Evolutionary conservation across 2,113 vertebrate genomes (phyloP), one percentile per base, ranked within the genome.

Genomic region (Suncus etruscus): DNA sequence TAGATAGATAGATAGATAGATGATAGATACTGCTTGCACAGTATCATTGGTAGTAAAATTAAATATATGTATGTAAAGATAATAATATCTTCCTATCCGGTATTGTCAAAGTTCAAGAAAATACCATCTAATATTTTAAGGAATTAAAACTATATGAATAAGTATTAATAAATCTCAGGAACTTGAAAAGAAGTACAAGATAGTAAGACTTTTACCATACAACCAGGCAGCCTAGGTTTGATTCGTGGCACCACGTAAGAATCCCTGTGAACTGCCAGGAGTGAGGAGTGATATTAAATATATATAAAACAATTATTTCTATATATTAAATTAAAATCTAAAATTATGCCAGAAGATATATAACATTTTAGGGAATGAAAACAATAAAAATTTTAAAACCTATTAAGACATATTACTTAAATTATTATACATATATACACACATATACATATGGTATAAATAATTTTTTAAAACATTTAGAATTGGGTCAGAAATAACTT

Each of bases 321-420:
- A 58, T 58, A 58, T 16, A 58, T 16, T 58, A 58, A 27, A 66
- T 27, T 2, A 22, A 86, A 54, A 83, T 16, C 9, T 54, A 83
- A 89, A 4, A 0, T 9, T 39, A n/a, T 72, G 73, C 48, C 48
- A 82, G 66, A 94, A 94, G 78, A 3, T 1, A 22, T 5, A 69
- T 89, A 27, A 11, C 6, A 78, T 79, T 79, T 66, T 58, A 29
- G 27, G 83, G 27, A n/a, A 20, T 82, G 39, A 68, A 8, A 70
- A 10, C 32, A 70, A 51, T 27, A 24, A 31, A 5, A 91, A 81
- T 75, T 93, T 70, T 50, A 65, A 92, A 85, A 45, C 24, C 70
- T 50, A 61, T 27, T 6, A 77, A 68, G 48, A 50, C 11, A 1
- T 68, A 77, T 82, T 85, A 29, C 58, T 78, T 85, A 81, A 68